Evolutionary conservation across 2,888 invertebrate genomes (phyloP).

Genomic region (Mythimna albipuncta): DNA sequence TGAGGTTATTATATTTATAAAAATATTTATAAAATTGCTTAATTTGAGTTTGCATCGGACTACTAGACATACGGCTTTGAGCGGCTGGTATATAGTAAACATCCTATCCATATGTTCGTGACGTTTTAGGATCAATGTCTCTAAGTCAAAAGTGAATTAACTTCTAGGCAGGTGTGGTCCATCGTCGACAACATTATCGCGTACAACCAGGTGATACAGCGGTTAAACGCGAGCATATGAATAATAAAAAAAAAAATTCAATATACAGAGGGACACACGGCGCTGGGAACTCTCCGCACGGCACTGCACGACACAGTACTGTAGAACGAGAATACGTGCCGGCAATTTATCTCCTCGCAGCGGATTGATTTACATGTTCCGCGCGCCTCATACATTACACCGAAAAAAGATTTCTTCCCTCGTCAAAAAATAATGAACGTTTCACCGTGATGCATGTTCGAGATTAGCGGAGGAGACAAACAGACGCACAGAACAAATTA

Average conservation of each 20-base stretch:
- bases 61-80: no score
- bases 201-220: no score
- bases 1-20: no score
- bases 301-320: background rate
- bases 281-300: background rate
- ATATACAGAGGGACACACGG: background rate
- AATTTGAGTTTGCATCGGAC: no score
- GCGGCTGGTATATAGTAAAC: no score
- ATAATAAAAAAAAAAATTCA: background rate
- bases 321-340: background rate
- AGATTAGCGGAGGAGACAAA: constrained; percentile 59
- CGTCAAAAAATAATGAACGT: constrained; percentile 57
- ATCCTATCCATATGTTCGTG: no score
- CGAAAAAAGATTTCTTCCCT: constrained; percentile 33
- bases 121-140: no score
- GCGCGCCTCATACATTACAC: constrained; percentile 33
- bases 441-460: constrained; percentile 53
- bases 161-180: no score
- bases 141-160: no score
- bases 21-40: no score
- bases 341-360: constrained; percentile 22
- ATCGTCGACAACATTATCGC: no score
- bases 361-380: constrained; percentile 51
- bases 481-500: constrained; percentile 56
- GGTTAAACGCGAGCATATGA: no score